Evolutionary conservation across 2,797 vertebrate species (phyloP), one percentile per base, ranked within the genome.

Genomic region (Sylvia borin): DNA sequence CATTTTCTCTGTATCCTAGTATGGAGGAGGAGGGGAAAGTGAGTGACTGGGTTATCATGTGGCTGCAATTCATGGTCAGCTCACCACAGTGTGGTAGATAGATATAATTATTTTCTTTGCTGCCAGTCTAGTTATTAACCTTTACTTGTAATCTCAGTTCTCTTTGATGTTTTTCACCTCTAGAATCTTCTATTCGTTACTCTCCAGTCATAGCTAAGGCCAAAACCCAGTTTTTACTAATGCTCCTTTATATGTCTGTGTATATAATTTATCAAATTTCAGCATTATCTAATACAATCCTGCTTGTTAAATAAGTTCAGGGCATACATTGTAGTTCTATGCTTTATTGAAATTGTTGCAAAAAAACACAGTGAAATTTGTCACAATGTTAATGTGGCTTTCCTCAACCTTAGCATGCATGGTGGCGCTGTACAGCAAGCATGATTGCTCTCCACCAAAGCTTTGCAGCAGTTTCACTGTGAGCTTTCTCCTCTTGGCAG

Each of bases 371-470:
- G 32, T n/a, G 70, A 68, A 83, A 45, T 19, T 47, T 32, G 24
- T 66, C 48, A 57, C 29, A 17, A 27, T 55, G 24, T 43, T 71
- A 40, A 70, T 11, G 18, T 5, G 4, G 32, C 29, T 48, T 48
- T 73, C 55, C 53, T 71, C 29, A 74, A 34, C 53, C 61, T 21
- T 18, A 19, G 13, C 0, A 0, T 21, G 25, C 2, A 1, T 1
- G 1, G 32, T 19, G 66, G 42, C 74, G 47, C 19, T 57, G 32
- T 34, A 57, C 10, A 58, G 27, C 36, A 53, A 31, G 32, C 27
- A 27, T 24, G 48, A 71, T 2, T 61, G 34, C 32, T 34, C 16
- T 50, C 66, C 38, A 62, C 32, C 47, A 58, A 43, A 85, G 47
- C 13, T 48, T 48, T 48, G 24, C 47, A 47, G 24, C 47, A 48